Evolutionary conservation across 2,113 vertebrate genomes (phyloP).

Genomic region (Struthio camelus): DNA sequence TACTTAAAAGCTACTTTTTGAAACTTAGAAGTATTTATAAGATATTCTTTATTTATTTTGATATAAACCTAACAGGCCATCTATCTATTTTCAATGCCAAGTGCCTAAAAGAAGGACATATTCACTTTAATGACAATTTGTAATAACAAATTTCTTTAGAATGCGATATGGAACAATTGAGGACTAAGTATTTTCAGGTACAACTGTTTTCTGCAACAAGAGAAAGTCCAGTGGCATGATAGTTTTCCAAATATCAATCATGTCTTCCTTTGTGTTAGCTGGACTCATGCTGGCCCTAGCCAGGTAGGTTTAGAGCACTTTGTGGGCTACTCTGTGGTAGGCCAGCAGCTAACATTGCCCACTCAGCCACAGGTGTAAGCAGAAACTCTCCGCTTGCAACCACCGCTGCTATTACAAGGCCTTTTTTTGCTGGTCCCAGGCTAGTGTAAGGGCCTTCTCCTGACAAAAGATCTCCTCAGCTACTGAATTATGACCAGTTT

Average conservation of each 20-base stretch:
- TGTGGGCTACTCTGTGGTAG: rapidly evolving
- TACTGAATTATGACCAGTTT: background rate
- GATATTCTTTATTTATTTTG: background rate
- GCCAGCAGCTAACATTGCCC: background rate
- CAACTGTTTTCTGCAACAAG: background rate
- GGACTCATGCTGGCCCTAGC: rapidly evolving
- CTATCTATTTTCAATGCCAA: background rate
- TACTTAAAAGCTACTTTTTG: background rate
- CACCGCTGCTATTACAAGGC: background rate
- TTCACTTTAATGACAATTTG: background rate
- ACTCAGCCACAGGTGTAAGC: rapidly evolving
- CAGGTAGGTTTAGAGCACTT: no score
- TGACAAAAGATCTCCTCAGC: background rate
- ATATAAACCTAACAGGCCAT: background rate
- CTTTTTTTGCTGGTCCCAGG: background rate
- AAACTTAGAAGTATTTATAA: background rate
- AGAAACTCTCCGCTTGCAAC: background rate
- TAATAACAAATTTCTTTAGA: background rate
- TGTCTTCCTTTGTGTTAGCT: background rate
- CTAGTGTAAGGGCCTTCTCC: rapidly evolving
- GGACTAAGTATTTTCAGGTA: background rate
- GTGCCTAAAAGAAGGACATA: rapidly evolving
- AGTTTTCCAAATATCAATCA: background rate
- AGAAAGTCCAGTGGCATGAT: background rate
- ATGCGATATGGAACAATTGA: no score